A percentile compares a stretch with the other conserved stretches of the same genome.
These are phyloP conservation scores for Malurus melanocephalus DNA, from an alignment of 2,113 vertebrate species.

Conservation along the genomic window DNA sequence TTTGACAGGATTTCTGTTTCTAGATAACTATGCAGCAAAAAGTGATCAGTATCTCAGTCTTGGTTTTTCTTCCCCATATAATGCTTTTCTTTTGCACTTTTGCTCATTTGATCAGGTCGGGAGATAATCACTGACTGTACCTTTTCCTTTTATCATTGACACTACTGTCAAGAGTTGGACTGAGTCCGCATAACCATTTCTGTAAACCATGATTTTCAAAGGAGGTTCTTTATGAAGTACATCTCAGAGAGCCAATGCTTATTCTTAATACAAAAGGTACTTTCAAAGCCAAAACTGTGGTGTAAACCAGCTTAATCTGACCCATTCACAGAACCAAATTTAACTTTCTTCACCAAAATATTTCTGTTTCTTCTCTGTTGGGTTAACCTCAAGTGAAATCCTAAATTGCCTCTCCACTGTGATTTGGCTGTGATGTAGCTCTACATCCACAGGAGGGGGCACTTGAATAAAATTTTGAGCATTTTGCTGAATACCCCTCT, in stretches of 20 bases:
- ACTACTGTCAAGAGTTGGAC: not conserved
- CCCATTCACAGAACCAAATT: not conserved
- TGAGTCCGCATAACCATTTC: not conserved
- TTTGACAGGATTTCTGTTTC: not conserved
- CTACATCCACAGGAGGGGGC: constrained; percentile 22
- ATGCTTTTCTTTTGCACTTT: not conserved
- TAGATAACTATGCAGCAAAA: not conserved
- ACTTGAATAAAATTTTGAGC: not conserved
- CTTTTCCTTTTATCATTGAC: not conserved
- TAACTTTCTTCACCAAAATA: not conserved
- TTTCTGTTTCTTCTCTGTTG: not conserved
- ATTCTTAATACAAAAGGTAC: not conserved
- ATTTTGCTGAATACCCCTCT: not conserved
- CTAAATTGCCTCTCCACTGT: not conserved
- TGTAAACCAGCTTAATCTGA: not conserved
- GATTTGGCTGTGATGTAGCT: not conserved
- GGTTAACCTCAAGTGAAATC: not conserved
- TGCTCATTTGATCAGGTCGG: not conserved
- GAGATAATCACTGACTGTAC: not conserved
- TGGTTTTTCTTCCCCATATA: not conserved
- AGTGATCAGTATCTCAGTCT: not conserved
- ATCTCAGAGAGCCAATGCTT: not conserved
- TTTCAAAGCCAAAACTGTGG: not conserved
- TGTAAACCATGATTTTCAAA: not conserved
- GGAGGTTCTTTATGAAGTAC: not conserved